Percentiles rank a stretch among this genome's conserved stretches.
Evolutionary conservation across 1,140 invertebrate genomes (phyloP).

Genomic region (Papilio dardanus): DNA sequence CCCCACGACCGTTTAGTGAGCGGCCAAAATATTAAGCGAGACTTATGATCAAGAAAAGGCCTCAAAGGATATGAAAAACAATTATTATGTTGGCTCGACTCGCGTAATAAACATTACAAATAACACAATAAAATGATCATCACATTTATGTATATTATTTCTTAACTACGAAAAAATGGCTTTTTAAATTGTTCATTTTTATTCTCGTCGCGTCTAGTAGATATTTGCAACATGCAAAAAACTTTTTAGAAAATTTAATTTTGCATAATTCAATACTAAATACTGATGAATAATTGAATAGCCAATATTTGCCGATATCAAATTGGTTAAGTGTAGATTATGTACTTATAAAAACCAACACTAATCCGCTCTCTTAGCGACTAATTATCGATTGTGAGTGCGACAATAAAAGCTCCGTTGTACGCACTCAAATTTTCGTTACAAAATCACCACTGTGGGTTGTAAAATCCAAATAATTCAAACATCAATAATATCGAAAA

Average conservation of each 20-base stretch:
- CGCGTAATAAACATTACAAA: slow-evolving; percentile 8
- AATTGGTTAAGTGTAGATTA: too few species aligned
- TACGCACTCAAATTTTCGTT: too few species aligned
- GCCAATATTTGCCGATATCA: too few species aligned
- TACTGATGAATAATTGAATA: too few species aligned
- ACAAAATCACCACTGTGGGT: too few species aligned
- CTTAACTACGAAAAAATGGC: not conserved
- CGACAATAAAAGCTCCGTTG: too few species aligned
- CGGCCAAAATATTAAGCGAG: slow-evolving; percentile 40
- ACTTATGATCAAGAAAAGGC: slow-evolving; percentile 39
- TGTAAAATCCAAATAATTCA: too few species aligned
- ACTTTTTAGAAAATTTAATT: not conserved
- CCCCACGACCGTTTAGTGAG: slow-evolving; percentile 28
- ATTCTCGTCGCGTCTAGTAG: not conserved
- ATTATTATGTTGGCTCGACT: slow-evolving; percentile 20
- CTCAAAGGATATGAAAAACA: slow-evolving; percentile 20
- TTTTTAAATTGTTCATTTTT: not conserved
- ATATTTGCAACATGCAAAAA: not conserved
- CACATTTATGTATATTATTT: not conserved
- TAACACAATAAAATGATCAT: not conserved
- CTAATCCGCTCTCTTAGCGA: too few species aligned
- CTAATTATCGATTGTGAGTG: too few species aligned
- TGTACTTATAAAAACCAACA: too few species aligned
- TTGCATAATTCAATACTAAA: too few species aligned
- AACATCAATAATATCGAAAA: not conserved